phyloP scores from a whole-genome alignment of 1,140 invertebrate genomes.

The Manduca sexta region DNA sequence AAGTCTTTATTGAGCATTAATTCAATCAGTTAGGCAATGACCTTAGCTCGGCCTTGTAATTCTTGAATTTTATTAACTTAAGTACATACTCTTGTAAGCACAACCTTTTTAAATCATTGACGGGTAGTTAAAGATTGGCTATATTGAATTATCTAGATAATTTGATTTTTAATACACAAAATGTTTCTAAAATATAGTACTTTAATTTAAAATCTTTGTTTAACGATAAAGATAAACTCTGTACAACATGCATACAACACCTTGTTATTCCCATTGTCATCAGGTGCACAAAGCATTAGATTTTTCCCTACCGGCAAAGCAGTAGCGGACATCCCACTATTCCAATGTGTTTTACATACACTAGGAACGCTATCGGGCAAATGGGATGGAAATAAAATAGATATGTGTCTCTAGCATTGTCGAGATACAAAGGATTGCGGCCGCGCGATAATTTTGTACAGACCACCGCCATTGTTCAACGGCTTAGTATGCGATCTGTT shows the following conservation, averaged over 20 bases:
- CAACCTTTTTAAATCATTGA: too few species aligned
- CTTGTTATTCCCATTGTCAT: background rate
- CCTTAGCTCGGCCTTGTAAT: too few species aligned
- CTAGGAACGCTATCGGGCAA: conserved; percentile 31
- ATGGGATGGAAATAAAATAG: conserved; percentile 38
- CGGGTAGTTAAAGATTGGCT: too few species aligned
- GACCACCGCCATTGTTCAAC: conserved; percentile 36
- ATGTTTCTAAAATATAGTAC: too few species aligned
- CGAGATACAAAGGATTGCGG: conserved; percentile 24
- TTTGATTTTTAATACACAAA: too few species aligned
- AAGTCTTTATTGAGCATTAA: background rate
- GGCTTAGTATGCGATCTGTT: conserved; percentile 31
- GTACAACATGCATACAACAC: too few species aligned
- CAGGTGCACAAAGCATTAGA: background rate
- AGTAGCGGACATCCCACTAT: conserved; percentile 6
- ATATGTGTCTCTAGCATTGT: conserved; percentile 21
- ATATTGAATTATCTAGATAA: too few species aligned
- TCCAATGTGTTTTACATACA: conserved; percentile 48
- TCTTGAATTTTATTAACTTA: too few species aligned
- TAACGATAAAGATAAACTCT: too few species aligned
- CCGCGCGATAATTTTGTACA: conserved; percentile 33
- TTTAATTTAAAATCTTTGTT: too few species aligned
- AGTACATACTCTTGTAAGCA: too few species aligned
- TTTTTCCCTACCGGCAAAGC: background rate
- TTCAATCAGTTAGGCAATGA: too few species aligned